phyloP scores from a whole-genome alignment of 2,113 vertebrate genomes.

The Formicarius rufipectus region DNA sequence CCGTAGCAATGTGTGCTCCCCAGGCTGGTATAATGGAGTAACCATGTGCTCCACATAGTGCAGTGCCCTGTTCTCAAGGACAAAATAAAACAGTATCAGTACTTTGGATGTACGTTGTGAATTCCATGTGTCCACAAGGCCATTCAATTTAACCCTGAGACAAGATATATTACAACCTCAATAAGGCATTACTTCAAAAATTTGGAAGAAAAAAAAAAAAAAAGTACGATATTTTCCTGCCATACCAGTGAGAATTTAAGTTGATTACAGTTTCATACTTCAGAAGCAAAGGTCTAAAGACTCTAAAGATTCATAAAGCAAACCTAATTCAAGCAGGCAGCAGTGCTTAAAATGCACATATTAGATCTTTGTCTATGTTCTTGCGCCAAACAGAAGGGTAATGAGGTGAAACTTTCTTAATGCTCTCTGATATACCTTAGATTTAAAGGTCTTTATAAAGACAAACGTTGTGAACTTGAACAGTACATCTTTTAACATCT shows the following conservation, averaged over 20 bases:
- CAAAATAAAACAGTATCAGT: not conserved
- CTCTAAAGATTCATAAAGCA: not conserved
- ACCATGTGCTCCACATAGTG: not conserved
- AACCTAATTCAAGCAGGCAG: not conserved
- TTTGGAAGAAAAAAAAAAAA: not conserved
- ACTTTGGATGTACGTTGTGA: fast-evolving
- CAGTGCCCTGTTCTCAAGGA: not conserved
- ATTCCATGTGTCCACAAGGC: not conserved
- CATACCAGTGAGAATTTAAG: not conserved
- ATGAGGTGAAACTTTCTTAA: not conserved
- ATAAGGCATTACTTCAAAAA: not conserved
- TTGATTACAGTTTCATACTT: not conserved
- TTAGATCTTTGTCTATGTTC: not conserved
- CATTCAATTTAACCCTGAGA: not conserved
- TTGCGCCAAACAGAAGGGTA: not conserved
- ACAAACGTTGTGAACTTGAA: not conserved
- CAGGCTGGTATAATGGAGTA: not conserved
- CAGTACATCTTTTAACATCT: not conserved
- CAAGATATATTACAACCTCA: not conserved
- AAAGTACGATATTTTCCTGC: not conserved
- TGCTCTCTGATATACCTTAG: not conserved
- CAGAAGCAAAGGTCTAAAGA: not conserved
- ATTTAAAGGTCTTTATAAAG: not conserved
- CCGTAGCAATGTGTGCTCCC: not conserved
- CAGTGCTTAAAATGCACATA: not conserved